Conservation (phyloP, 2,888 invertebrate genomes). For the Dynastes tityus region DNA sequence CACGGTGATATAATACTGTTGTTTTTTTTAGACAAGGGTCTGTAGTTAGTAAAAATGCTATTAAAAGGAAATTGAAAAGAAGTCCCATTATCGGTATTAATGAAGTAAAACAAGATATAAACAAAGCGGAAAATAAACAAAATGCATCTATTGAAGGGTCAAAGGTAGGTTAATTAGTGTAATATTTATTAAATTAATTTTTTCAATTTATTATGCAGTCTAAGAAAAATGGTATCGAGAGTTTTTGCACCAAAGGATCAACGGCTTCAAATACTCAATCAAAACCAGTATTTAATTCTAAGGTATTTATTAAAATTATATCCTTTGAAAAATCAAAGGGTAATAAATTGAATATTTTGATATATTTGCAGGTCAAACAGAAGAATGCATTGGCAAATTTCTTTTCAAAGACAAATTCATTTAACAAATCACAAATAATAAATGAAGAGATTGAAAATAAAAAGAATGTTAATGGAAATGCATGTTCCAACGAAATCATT, state of each 20-base stretch:
- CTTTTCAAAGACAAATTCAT: conserved; percentile 40
- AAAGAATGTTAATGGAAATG: neutral
- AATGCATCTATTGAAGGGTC: neutral
- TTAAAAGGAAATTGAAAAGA: conserved; percentile 44
- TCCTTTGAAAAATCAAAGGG: neutral
- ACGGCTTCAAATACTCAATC: neutral
- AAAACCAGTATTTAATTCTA: conserved; percentile 22
- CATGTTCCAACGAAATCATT: neutral
- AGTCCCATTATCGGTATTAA: neutral
- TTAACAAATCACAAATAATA: conserved; percentile 34
- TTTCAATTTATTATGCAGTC: neutral
- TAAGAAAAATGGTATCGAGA: conserved; percentile 37
- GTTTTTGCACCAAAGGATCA: conserved; percentile 17
- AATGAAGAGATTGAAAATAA: conserved; percentile 9
- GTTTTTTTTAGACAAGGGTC: conserved; percentile 39
- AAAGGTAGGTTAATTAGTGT: conserved; percentile 37
- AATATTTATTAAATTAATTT: neutral
- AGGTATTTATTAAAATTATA: conserved; percentile 4
- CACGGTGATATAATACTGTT: neutral
- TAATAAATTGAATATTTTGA: neutral
- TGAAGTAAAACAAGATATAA: conserved; percentile 14
- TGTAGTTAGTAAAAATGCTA: conserved; percentile 46
- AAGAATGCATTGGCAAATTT: conserved; percentile 49
- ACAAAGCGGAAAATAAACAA: conserved; percentile 28
- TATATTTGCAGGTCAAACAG: conserved; percentile 42